Evolutionary conservation across 30 jellyfish, hydroid and myxozoan genomes (phyloP).

Genomic region (Nemopilema nomurai): DNA sequence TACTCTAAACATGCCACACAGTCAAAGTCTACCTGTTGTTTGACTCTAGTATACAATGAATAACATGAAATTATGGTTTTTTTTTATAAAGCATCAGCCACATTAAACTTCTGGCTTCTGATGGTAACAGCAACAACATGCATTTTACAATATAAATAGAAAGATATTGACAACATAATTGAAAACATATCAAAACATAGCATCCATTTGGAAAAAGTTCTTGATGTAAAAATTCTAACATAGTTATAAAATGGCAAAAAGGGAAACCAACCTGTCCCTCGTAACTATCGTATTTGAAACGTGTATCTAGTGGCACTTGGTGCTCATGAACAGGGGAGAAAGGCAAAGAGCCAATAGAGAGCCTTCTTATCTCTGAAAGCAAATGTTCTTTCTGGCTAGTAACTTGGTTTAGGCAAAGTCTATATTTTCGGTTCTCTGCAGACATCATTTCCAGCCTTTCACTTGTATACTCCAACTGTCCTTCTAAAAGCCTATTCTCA

Average conservation of each 20-base stretch:
- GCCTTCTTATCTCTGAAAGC: slow-evolving; percentile 55
- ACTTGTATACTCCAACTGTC: slow-evolving; percentile 24
- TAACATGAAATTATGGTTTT: too few relatives aligned
- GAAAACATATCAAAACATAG: too few relatives aligned
- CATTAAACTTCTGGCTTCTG: too few relatives aligned
- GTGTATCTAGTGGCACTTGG: slow-evolving; percentile 10
- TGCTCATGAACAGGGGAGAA: slow-evolving; percentile 62
- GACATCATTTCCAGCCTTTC: slow-evolving; percentile 18
- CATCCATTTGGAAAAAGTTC: too few relatives aligned
- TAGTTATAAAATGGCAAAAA: not conserved
- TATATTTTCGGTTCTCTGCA: slow-evolving; percentile 28
- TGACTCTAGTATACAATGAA: too few relatives aligned
- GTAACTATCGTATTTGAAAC: not conserved
- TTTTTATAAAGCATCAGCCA: too few relatives aligned
- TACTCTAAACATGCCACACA: too few relatives aligned
- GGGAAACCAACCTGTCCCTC: slow-evolving; percentile 8
- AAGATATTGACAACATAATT: too few relatives aligned
- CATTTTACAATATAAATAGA: too few relatives aligned
- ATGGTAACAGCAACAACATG: too few relatives aligned
- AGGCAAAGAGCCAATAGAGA: slow-evolving; percentile 59
- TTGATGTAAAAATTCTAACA: too few relatives aligned
- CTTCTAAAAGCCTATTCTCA: slow-evolving; percentile 21
- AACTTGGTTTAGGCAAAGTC: slow-evolving; percentile 44
- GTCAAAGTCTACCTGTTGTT: too few relatives aligned
- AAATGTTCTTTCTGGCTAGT: slow-evolving; percentile 60